phyloP scores from a whole-genome alignment of 2,113 vertebrate species.

The Zapornia atra region DNA sequence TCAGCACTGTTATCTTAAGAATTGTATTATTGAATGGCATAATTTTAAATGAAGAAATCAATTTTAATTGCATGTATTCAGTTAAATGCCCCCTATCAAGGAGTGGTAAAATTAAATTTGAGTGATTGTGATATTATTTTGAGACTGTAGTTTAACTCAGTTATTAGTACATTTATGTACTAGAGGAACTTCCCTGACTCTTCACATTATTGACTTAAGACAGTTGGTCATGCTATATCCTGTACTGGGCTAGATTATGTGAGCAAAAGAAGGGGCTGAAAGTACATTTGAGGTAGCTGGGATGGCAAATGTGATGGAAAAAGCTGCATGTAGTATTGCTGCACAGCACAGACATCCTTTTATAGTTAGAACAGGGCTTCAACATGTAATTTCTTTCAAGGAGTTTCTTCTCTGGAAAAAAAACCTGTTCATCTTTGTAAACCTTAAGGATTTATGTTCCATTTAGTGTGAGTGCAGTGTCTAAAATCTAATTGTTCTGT shows the following conservation, averaged over 20 bases:
- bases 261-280: neutral
- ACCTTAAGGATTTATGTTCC: neutral
- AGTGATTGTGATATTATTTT: neutral
- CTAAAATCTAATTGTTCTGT: neutral
- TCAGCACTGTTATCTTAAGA: neutral
- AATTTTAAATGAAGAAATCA: neutral
- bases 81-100: neutral
- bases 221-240: rapidly evolving
- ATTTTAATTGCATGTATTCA: neutral
- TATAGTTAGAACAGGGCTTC: neutral
- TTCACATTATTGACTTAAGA: neutral
- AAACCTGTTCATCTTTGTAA: neutral
- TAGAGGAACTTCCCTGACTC: neutral
- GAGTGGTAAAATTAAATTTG: neutral
- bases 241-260: neutral
- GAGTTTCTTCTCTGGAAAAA: neutral
- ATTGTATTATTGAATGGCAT: neutral
- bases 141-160: neutral
- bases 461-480: neutral
- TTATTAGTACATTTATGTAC: neutral
- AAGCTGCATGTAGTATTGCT: neutral
- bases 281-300: neutral
- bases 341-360: neutral
- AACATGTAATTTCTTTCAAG: neutral
- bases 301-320: neutral